Evolutionary conservation across 2,797 vertebrate genomes (phyloP).

Genomic region (Aselliscus stoliczkanus): DNA sequence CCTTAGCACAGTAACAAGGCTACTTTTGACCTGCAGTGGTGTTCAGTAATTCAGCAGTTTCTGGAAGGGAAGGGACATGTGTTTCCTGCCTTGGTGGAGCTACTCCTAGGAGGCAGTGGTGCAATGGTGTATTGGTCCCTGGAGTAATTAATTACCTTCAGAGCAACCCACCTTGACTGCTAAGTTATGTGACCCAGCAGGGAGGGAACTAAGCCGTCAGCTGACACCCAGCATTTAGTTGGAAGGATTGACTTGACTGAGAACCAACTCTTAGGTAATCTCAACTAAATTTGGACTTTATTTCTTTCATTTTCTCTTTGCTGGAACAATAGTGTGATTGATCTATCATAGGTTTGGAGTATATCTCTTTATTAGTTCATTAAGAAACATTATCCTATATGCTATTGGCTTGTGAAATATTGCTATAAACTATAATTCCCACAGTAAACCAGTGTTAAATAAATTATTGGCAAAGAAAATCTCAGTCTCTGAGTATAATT

Average conservation of each 20-base stretch:
- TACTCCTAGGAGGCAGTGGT: not conserved
- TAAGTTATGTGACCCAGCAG: not conserved
- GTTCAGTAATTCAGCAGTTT: not conserved
- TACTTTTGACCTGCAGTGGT: not conserved
- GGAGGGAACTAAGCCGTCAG: not conserved
- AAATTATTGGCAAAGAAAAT: not conserved
- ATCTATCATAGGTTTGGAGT: not conserved
- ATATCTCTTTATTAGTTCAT: no score
- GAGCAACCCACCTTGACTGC: not conserved
- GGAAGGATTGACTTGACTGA: not conserved
- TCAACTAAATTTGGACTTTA: not conserved
- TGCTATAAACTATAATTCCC: not conserved
- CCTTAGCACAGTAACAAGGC: not conserved
- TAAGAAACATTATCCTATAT: no score
- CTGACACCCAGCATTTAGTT: no score
- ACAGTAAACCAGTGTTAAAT: not conserved
- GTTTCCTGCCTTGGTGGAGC: not conserved
- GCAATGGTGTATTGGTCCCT: no score
- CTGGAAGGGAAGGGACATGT: not conserved
- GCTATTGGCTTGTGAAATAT: no score
- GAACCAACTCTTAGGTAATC: not conserved
- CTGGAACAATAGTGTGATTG: not conserved
- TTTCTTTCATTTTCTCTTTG: not conserved
- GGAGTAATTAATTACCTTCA: not conserved
- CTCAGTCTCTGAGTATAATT: not conserved